A percentile compares a stretch with the other conserved stretches of the same genome.
phyloP scores from a whole-genome alignment of 2,113 vertebrate species.

The Tiliqua scincoides region DNA sequence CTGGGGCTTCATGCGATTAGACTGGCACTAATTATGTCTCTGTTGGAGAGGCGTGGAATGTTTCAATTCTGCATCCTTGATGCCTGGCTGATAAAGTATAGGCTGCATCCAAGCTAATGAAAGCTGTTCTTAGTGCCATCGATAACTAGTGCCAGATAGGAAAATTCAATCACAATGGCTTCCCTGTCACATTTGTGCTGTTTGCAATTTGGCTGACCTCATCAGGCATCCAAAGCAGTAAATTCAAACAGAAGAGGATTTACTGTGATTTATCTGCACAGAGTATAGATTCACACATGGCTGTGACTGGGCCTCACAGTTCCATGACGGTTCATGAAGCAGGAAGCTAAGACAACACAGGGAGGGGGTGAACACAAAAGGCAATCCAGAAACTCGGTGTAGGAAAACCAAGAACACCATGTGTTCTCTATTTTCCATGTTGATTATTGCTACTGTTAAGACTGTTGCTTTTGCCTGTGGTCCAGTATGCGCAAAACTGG shows the following conservation, averaged over 20 bases:
- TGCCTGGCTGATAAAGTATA: slow-evolving; percentile 21
- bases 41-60: not conserved
- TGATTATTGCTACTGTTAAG: not conserved
- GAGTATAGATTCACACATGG: not conserved
- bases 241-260: not conserved
- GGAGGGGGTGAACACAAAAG: too few relatives aligned
- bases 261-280: not conserved
- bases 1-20: not conserved
- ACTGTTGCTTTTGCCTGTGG: fast-evolving
- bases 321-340: not conserved
- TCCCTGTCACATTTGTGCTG: not conserved
- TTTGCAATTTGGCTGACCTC: slow-evolving; percentile 1
- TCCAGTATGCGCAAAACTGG: not conserved
- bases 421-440: not conserved
- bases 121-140: slow-evolving; percentile 4
- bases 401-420: not conserved
- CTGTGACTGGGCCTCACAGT: not conserved
- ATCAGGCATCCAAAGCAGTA: not conserved
- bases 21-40: slow-evolving; percentile 10
- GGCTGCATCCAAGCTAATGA: slow-evolving; percentile 26
- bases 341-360: not conserved
- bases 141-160: slow-evolving; percentile 14
- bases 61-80: slow-evolving; percentile 9
- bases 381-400: not conserved
- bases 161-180: slow-evolving; percentile 8